phyloP scores from a whole-genome alignment of 2,113 vertebrate genomes.

The Cyphomyrus plagiostoma region DNA sequence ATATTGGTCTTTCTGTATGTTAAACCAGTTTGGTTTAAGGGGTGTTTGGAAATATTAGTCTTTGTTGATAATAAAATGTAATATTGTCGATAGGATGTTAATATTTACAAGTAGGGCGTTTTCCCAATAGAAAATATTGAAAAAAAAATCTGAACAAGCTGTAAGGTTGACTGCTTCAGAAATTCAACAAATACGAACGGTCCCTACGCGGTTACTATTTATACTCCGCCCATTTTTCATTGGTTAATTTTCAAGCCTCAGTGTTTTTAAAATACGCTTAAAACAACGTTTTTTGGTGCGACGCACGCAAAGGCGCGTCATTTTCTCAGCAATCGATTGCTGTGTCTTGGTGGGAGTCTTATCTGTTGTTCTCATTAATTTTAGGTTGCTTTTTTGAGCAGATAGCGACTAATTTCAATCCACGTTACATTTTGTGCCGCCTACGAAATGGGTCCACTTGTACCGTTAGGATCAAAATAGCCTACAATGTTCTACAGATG shows the following conservation, averaged over 20 bases:
- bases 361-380: not conserved
- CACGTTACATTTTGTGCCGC: not conserved
- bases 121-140: not conserved
- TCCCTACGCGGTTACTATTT: not conserved
- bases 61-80: not conserved
- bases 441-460: not conserved
- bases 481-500: not conserved
- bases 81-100: not conserved
- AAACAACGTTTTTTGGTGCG: not conserved
- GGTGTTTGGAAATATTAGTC: not conserved
- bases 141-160: not conserved
- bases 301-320: not conserved
- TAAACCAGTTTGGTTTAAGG: not conserved
- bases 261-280: not conserved
- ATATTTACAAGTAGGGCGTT: slow-evolving; percentile 7
- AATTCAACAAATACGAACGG: not conserved
- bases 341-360: not conserved
- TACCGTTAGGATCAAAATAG: not conserved
- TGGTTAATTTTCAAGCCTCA: not conserved
- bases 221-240: not conserved
- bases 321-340: not conserved
- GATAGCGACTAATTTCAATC: not conserved
- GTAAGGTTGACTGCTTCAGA: not conserved
- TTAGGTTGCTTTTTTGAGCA: not conserved
- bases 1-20: not conserved